A percentile compares a stretch with the other conserved stretches of the same genome.
These are phyloP conservation scores for Ceyx margarethae DNA, from an alignment of 2,113 vertebrate species.

Conservation along the genomic window DNA sequence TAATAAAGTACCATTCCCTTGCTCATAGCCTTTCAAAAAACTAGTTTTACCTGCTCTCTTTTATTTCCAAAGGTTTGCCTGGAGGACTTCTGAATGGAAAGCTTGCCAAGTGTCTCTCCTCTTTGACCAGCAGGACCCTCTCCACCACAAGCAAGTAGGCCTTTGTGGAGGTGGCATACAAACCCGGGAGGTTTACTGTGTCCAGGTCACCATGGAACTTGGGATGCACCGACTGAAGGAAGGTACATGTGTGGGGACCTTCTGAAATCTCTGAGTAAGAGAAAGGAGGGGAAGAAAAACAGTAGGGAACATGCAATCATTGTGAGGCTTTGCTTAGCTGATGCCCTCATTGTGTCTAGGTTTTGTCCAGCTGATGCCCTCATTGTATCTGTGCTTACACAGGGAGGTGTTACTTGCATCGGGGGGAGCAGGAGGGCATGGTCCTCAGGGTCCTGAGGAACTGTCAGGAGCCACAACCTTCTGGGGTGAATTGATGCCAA, in stretches of 20 bases:
- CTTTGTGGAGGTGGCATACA: conserved; percentile 93
- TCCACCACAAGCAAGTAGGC: conserved; percentile 55
- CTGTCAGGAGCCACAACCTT: background rate
- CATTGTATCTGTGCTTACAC: fast-evolving
- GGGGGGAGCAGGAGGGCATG: background rate
- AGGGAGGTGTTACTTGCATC: background rate
- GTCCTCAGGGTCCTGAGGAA: background rate
- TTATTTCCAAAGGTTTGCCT: conserved; percentile 81
- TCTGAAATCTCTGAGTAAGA: background rate
- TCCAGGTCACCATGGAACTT: conserved; percentile 71
- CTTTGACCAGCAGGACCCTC: conserved; percentile 80
- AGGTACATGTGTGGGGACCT: conserved; percentile 66
- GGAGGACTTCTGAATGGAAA: conserved; percentile 91
- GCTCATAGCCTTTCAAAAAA: background rate
- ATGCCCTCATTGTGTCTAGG: no score
- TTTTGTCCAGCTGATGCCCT: background rate
- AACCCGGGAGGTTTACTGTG: conserved; percentile 88
- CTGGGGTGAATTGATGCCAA: background rate
- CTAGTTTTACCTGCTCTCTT: background rate
- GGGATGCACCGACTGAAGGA: conserved; percentile 77
- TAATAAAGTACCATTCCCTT: background rate
- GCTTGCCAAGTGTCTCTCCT: conserved; percentile 85
- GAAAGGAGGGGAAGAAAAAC: background rate
- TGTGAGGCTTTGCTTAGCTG: background rate
- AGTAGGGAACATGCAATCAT: no score